Percentiles rank a stretch among this genome's conserved stretches.
Conservation (phyloP, 1,140 invertebrate species). For the Pygmarrhopalites habei region DNA sequence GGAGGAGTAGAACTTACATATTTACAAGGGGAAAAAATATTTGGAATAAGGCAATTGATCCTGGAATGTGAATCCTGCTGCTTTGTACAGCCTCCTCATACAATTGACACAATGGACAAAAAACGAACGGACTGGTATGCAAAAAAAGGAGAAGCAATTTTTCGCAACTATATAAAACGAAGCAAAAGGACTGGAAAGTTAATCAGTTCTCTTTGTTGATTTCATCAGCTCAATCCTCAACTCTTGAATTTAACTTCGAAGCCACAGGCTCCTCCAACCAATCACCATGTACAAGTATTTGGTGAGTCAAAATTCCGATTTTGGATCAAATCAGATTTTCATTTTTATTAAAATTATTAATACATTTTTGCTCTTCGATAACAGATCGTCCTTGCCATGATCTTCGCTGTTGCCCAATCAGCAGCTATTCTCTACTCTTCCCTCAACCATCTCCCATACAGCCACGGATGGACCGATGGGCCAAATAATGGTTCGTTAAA, state of each 20-base stretch:
- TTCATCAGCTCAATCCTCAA: not conserved
- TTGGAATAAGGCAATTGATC: no score
- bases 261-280: not conserved
- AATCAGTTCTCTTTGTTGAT: not conserved
- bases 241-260: not conserved
- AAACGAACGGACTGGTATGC: not conserved
- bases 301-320: slow-evolving; percentile 2
- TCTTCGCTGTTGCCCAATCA: slow-evolving; percentile 5
- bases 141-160: slow-evolving; percentile 46
- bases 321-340: not conserved
- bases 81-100: no score
- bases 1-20: no score
- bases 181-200: not conserved
- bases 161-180: no score
- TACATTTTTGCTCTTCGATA: not conserved
- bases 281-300: slow-evolving; percentile 13
- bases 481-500: slow-evolving; percentile 25
- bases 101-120: not conserved
- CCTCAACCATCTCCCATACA: slow-evolving; percentile 6
- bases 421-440: not conserved
- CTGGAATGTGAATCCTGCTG: no score
- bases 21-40: no score
- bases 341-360: not conserved
- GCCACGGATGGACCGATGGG: slow-evolving; percentile 22
- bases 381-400: slow-evolving; percentile 14